Evolutionary conservation across 2,113 vertebrate genomes (phyloP).

Genomic region (Edolisoma coerulescens): DNA sequence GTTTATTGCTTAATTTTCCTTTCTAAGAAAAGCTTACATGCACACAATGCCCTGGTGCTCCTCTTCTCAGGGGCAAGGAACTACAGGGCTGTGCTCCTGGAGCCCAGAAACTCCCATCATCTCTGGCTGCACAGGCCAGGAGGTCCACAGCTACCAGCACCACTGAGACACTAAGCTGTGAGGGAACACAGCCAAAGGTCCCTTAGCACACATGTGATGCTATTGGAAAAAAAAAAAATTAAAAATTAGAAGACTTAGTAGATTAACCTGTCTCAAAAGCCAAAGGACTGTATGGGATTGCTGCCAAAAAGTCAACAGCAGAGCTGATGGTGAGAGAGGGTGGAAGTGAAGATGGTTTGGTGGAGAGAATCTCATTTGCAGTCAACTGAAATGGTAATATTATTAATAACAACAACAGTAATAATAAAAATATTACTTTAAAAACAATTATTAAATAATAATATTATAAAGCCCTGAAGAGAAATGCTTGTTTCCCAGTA

Average conservation of each 20-base stretch:
- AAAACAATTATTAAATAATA: not conserved
- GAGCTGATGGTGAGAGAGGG: constrained; percentile 49
- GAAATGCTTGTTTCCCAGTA: not conserved
- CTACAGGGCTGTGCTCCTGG: not conserved
- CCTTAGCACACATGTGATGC: not conserved
- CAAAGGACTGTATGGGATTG: constrained; percentile 1
- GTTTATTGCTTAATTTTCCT: constrained; percentile 68
- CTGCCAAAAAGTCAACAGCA: constrained; percentile 50
- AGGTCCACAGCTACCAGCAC: not conserved
- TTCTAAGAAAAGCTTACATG: not conserved
- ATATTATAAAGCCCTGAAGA: constrained; percentile 18
- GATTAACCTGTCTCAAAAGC: constrained; percentile 56
- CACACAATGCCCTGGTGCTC: not conserved
- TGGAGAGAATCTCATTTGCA: constrained; percentile 23
- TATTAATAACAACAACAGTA: not conserved
- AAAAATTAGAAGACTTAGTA: constrained; percentile 13
- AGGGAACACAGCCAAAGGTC: not conserved
- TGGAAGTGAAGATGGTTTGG: not conserved
- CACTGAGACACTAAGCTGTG: not conserved
- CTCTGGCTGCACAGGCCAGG: not conserved
- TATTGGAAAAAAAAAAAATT: not conserved
- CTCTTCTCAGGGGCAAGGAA: not conserved
- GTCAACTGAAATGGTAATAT: not conserved
- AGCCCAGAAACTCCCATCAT: not conserved
- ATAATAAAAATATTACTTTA: not conserved